A percentile compares a stretch with the other conserved stretches of the same genome.
phyloP scores from a whole-genome alignment of 2,113 vertebrate species.

The Ramphastos sulfuratus region DNA sequence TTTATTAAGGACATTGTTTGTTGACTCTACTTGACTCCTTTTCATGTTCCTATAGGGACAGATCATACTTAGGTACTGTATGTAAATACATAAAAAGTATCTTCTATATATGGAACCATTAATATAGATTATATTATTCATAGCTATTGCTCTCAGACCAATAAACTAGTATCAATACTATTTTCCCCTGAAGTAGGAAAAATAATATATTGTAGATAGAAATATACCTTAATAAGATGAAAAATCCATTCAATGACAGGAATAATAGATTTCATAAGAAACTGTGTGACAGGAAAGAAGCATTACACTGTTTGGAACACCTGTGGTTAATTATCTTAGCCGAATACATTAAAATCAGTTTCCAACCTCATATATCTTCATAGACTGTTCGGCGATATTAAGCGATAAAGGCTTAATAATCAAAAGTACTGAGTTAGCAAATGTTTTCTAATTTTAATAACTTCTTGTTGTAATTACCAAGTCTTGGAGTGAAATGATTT shows the following conservation, averaged over 20 bases:
- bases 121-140: not conserved
- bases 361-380: slow-evolving; percentile 79
- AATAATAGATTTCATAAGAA: slow-evolving; percentile 73
- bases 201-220: slow-evolving; percentile 13
- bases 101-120: not conserved
- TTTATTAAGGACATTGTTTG: not conserved
- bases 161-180: not conserved
- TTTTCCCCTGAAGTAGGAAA: slow-evolving; percentile 7
- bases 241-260: slow-evolving; percentile 52
- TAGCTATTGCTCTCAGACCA: not conserved
- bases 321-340: slow-evolving; percentile 81
- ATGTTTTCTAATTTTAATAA: slow-evolving; percentile 89
- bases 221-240: slow-evolving; percentile 32
- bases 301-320: slow-evolving; percentile 73
- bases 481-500: slow-evolving; percentile 87
- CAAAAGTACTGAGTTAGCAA: slow-evolving; percentile 87
- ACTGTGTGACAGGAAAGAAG: slow-evolving; percentile 61
- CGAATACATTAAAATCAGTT: slow-evolving; percentile 80
- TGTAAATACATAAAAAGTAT: not conserved
- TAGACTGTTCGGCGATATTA: slow-evolving; percentile 79
- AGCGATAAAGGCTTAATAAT: slow-evolving; percentile 83
- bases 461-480: slow-evolving; percentile 87
- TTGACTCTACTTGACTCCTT: not conserved
- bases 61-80: fast-evolving
- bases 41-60: not conserved